Percentiles rank a stretch among this genome's conserved stretches.
Conservation (phyloP, 2,888 invertebrate species). For the Elgonia sp. region DNA sequence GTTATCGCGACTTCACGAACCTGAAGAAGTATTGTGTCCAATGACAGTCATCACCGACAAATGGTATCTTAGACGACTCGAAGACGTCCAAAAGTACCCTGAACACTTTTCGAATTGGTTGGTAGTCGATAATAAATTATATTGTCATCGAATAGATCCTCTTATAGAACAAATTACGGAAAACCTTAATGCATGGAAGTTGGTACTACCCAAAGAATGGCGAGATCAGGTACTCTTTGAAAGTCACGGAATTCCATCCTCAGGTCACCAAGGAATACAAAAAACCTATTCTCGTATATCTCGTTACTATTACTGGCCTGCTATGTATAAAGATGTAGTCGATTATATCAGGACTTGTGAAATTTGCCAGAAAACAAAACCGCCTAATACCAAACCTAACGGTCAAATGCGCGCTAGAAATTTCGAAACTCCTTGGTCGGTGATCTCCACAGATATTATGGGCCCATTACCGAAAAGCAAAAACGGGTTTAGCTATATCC, state of each 20-base stretch:
- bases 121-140: neutral
- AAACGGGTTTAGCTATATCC: constrained; percentile 9
- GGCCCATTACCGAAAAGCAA: constrained; percentile 38
- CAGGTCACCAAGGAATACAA: neutral
- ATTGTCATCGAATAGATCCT: neutral
- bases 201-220: neutral
- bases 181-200: neutral
- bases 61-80: neutral
- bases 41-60: neutral
- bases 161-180: neutral
- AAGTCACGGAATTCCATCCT: neutral
- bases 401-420: constrained; percentile 35
- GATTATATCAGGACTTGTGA: neutral
- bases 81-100: neutral
- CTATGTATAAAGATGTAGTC: neutral
- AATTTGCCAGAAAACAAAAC: constrained; percentile 17
- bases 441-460: constrained; percentile 30
- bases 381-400: neutral
- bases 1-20: neutral
- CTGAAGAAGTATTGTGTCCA: neutral
- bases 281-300: neutral
- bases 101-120: constrained; percentile 7
- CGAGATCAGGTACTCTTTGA: neutral
- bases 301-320: neutral
- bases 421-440: constrained; percentile 46